Evolutionary conservation across 1,140 invertebrate genomes (phyloP), one percentile per base, ranked within the genome.

Genomic region (Aporrectodea caliginosa): DNA sequence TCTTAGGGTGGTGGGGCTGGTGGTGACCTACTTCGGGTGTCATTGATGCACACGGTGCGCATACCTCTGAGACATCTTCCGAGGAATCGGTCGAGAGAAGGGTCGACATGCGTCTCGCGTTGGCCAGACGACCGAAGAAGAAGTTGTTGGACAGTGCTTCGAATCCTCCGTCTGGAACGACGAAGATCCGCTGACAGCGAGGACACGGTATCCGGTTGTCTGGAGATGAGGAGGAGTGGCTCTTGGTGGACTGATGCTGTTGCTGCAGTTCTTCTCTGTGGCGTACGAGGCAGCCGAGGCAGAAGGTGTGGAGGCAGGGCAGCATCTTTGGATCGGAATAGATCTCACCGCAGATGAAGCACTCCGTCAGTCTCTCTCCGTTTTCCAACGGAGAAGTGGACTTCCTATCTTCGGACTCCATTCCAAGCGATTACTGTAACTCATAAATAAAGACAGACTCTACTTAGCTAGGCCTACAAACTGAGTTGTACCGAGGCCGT

Each of bases 261-360:
- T 27, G 31, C 6, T 58, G 6, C 6, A 58, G 43, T 2, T 72
- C 32, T 2, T 27, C 6, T 27, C 27, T 27, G 70, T 27, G 27
- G 70, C 70, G 70, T 12, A 29, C n/a, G 6, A 72, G 70, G 31
- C 70, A 72, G 6, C 27, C 70, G 70, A 72, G 70, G 70, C 70
- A 72, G 70, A 72, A 72, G n/a, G 70, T 72, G 70, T 72, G 70
- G 2, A 29, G 70, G 70, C 70, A 72, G n/a, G 70, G 70, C 70
- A 72, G 31, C 70, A 72, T 32, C 70, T 72, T 27, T n/a, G 70
- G n/a, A 72, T 29, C 70, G 76, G 85, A 87, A 81, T 85, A 89
- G 2, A 84, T 83, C 81, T 88, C 87, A 58, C 84, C 84, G 82
- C 88, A 89, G 73, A 89, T 88, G 43, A 22, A 58, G 22, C 43